These are phyloP conservation scores for Drosophila nannoptera DNA, from an alignment of 1,140 invertebrate species.

Conservation along the genomic window DNA sequence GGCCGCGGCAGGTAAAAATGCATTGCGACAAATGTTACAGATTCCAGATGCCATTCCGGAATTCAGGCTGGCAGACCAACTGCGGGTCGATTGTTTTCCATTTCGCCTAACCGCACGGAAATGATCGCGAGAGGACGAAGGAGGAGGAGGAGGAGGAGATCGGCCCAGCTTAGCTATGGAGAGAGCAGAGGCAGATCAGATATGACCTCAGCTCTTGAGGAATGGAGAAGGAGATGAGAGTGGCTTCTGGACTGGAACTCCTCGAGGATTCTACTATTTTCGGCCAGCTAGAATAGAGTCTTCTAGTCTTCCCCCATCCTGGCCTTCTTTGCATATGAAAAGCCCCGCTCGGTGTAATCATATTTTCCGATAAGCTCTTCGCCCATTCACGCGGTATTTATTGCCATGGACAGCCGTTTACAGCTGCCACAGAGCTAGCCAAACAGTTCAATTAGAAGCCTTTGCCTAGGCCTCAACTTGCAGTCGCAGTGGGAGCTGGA, in stretches of 20 bases:
- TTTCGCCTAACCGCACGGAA: conserved; percentile 5
- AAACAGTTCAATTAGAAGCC: conserved; percentile 67
- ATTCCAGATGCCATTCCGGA: conserved; percentile 54
- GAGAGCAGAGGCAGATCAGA: no score
- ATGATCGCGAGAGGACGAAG: neutral
- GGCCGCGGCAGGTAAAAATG: conserved; percentile 38
- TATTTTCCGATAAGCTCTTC: conserved; percentile 1
- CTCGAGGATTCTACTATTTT: no score
- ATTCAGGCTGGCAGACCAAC: neutral
- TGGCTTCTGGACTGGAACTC: no score
- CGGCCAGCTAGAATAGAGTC: no score
- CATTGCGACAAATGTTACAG: conserved; percentile 54
- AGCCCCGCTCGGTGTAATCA: neutral
- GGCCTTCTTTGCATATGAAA: no score
- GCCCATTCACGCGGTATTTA: conserved; percentile 25
- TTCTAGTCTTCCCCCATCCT: no score
- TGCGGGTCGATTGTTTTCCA: conserved; percentile 5
- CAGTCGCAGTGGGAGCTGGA: neutral
- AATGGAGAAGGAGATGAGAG: no score
- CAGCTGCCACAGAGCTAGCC: conserved; percentile 46
- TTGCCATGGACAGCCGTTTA: conserved; percentile 66
- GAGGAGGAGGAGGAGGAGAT: no score
- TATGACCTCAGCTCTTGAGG: no score
- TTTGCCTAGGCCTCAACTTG: conserved; percentile 1
- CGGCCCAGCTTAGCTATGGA: no score